Evolutionary conservation across 2,113 vertebrate species (phyloP), one percentile per base, ranked within the genome.

Genomic region (Rhinoderma darwinii): DNA sequence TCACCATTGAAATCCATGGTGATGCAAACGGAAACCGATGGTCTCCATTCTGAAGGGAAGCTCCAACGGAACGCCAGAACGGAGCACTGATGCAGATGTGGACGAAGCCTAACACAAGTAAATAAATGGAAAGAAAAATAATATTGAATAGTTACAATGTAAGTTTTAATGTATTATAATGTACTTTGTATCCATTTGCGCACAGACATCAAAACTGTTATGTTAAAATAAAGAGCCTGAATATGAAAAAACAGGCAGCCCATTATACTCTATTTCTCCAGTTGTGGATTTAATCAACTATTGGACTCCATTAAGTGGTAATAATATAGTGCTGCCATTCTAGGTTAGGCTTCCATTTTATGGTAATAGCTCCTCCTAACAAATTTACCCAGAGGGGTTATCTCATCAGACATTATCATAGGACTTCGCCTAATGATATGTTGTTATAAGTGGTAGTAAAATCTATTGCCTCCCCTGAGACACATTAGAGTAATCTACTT

Each of bases 371-470:
- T 76, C 72, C 83, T 76, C 83, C 83, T 75, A 43, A 83, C 51
- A 41, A 44, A 84, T 76, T 84, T 76, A 77, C 73, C 84, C 84
- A 77, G 56, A 77, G 84, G 84, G 77, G 54, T 77, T 77, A 85
- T 85, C 73, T 44, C 83, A 25, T 61, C 51, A 39, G 47, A 72
- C 37, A 47, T 84, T 63, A 84, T 84, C 72, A 76, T 76, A 76
- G 25, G 73, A 59, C 37, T 77, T 72, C 25, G 25, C 39, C 51
- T 85, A 85, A 85, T 85, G 63, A 85, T 54, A 76, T 85, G 39
- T 63, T 76, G n/a, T 77, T 76, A 76, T 77, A 85, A 63, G 51
- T 85, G 84, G 73, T 77, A 85, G 84, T 85, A 77, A 84, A 77
- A 85, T 59, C 84, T 85, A 63, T 85, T 77, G 18, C 44, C 72